Evolutionary conservation across 2,888 invertebrate species (phyloP).

Genomic region (Nomada goodeniana): DNA sequence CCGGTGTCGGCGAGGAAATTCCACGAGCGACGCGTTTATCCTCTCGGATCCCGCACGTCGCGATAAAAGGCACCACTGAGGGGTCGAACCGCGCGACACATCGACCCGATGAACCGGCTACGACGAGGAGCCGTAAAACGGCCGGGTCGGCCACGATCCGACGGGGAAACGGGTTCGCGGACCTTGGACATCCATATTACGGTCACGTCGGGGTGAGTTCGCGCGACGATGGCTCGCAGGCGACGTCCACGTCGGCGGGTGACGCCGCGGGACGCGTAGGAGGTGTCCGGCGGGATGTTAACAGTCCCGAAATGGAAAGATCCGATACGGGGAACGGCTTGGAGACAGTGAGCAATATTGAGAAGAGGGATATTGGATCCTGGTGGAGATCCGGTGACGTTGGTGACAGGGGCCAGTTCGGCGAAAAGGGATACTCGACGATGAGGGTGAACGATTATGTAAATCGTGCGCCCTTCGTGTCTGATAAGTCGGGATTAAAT

Average conservation of each 20-base stretch:
- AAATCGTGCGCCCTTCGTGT: neutral
- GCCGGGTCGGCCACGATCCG: neutral
- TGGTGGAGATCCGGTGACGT: neutral
- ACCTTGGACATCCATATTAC: conserved; percentile 12
- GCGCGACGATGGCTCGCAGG: conserved; percentile 8
- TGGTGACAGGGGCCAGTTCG: neutral
- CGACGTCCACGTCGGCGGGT: neutral
- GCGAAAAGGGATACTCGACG: neutral
- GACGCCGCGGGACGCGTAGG: neutral
- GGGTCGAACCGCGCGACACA: conserved; percentile 12
- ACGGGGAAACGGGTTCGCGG: neutral
- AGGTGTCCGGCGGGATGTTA: neutral
- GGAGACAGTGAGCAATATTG: neutral
- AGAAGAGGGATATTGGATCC: neutral
- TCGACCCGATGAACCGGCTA: neutral
- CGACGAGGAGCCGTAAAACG: neutral
- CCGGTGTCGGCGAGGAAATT: neutral
- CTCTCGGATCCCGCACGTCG: conserved; percentile 14
- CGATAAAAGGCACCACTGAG: conserved; percentile 22
- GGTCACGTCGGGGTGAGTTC: conserved; percentile 30
- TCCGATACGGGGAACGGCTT: neutral
- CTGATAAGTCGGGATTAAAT: too few species aligned
- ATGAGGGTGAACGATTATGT: neutral
- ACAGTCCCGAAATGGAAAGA: neutral
- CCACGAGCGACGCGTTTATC: conserved; percentile 6